Conservation (phyloP, 2,113 vertebrate genomes). For the Alethe castanea region DNA sequence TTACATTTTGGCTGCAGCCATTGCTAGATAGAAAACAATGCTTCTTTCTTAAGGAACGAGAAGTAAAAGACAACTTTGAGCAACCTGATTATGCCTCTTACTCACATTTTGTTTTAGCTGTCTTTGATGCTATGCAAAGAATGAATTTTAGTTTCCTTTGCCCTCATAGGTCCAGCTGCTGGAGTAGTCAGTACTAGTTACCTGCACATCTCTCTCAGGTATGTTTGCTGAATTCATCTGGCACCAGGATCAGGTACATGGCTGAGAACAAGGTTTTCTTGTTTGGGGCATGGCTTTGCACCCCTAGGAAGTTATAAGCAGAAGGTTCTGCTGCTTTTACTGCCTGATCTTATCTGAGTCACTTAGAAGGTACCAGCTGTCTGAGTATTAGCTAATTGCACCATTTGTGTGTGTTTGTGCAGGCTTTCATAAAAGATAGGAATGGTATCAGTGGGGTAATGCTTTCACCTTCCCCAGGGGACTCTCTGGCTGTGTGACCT, state of each 20-base stretch:
- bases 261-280: background rate
- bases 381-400: background rate
- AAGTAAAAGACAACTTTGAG: slow-evolving; percentile 36
- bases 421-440: background rate
- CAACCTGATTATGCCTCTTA: slow-evolving; percentile 24
- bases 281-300: background rate
- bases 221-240: background rate
- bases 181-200: background rate
- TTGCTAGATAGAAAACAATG: slow-evolving; percentile 35
- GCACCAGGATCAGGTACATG: background rate
- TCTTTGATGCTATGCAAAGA: background rate
- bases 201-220: background rate
- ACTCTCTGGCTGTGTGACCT: background rate
- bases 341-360: background rate
- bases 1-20: slow-evolving; percentile 18
- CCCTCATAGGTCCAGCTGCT: background rate
- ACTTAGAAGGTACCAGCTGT: background rate
- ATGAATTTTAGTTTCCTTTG: slow-evolving; percentile 16
- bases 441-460: background rate
- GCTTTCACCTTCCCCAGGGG: background rate
- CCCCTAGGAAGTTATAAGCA: background rate
- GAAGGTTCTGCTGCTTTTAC: background rate
- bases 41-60: slow-evolving; percentile 1
- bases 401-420: background rate
- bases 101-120: background rate